phyloP scores from a whole-genome alignment of 2,888 invertebrate species.

The Drosophila phalerata region DNA sequence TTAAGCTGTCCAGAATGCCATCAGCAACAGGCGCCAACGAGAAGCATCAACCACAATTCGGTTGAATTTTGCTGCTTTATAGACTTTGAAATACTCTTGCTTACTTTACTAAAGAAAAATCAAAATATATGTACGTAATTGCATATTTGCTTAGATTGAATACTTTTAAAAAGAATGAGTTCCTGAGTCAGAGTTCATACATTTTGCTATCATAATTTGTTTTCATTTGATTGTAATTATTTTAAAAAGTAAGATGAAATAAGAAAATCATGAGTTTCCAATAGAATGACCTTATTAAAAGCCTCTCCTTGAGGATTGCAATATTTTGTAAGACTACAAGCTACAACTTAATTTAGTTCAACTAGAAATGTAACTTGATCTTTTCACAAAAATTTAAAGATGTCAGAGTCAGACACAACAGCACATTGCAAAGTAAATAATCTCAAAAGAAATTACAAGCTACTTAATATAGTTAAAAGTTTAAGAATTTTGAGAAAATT shows the following conservation, averaged over 20 bases:
- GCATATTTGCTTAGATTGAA: not conserved
- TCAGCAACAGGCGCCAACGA: constrained; percentile 70
- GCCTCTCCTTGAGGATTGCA: not conserved
- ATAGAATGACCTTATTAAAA: too few species aligned
- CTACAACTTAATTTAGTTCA: constrained; percentile 10
- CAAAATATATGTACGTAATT: not conserved
- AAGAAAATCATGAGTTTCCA: not conserved
- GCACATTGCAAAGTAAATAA: constrained; percentile 14
- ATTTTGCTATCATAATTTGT: not conserved
- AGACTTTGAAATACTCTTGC: constrained; percentile 29
- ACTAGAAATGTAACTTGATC: constrained; percentile 22
- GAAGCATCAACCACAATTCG: constrained; percentile 30
- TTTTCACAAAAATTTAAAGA: constrained; percentile 18
- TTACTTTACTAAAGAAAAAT: not conserved
- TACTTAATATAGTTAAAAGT: constrained; percentile 1
- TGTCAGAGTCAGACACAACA: constrained; percentile 6
- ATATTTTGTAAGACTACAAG: constrained; percentile 26
- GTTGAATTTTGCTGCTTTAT: too few species aligned
- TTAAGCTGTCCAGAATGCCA: constrained; percentile 51
- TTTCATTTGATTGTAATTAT: not conserved
- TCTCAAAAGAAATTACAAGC: not conserved
- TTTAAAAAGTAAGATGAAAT: not conserved
- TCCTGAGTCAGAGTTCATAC: not conserved
- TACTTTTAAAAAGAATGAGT: not conserved
- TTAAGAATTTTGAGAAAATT: not conserved